These are phyloP conservation scores for Zoanthus sansibaricus DNA, from an alignment of 92 coral and sea anemone genomes.

Conservation along the genomic window DNA sequence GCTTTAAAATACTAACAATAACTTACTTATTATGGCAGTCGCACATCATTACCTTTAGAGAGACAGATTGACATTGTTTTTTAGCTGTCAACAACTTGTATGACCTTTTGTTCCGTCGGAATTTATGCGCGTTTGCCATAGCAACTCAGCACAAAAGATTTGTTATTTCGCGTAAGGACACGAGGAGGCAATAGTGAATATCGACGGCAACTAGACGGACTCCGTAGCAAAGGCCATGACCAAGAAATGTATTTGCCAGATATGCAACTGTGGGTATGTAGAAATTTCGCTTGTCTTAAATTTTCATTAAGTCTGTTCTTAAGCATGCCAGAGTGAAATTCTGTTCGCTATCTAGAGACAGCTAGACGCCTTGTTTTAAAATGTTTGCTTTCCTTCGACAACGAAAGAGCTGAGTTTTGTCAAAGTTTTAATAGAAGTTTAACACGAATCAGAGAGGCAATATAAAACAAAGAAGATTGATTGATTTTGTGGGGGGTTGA, in stretches of 20 bases:
- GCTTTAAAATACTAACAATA: neutral
- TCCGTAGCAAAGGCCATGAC: slow-evolving; percentile 48
- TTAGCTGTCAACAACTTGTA: slow-evolving; percentile 7
- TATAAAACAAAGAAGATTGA: neutral
- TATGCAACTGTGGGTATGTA: slow-evolving; percentile 98
- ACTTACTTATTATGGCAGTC: neutral
- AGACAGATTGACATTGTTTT: neutral
- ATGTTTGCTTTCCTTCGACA: neutral
- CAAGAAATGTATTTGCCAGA: slow-evolving; percentile 97
- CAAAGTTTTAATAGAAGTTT: neutral
- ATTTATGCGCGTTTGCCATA: slow-evolving; percentile 39
- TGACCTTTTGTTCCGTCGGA: slow-evolving; percentile 51
- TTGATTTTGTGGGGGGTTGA: slow-evolving; percentile 3
- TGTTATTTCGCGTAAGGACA: slow-evolving; percentile 29
- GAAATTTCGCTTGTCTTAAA: neutral
- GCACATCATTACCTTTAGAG: neutral
- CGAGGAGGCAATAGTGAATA: neutral
- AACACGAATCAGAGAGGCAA: neutral
- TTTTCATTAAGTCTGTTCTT: neutral
- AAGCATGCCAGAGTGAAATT: neutral
- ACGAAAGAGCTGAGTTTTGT: neutral
- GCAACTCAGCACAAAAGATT: slow-evolving; percentile 27
- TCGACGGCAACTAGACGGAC: neutral
- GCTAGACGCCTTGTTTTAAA: neutral
- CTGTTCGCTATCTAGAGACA: neutral